Evolutionary conservation across 37 sponge, comb jelly and placozoan genomes (phyloP).

Genomic region (Axinella damicornis): DNA sequence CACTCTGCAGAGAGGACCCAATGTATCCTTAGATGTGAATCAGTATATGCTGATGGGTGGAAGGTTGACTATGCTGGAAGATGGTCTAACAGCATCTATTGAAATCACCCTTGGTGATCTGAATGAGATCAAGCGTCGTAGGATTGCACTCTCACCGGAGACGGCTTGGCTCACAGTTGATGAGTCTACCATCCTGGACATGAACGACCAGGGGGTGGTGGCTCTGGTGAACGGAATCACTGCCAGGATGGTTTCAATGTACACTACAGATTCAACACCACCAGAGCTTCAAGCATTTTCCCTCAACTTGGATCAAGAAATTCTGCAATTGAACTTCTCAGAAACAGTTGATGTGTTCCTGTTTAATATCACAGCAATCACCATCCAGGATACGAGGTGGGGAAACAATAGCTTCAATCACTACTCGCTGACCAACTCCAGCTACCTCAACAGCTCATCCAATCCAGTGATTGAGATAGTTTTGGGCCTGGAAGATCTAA

Average conservation of each 20-base stretch:
- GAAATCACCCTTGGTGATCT: conserved; percentile 75
- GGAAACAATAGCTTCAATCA: conserved; percentile 71
- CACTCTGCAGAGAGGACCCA: conserved; percentile 74
- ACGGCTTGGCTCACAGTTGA: conserved; percentile 81
- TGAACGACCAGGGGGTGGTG: conserved; percentile 66
- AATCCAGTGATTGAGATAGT: conserved; percentile 34
- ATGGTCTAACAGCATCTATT: conserved; percentile 63
- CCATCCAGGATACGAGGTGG: conserved; percentile 73
- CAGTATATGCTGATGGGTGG: conserved; percentile 81
- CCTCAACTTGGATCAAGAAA: conserved; percentile 65
- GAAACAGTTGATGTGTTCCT: conserved; percentile 76
- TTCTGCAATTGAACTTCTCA: conserved; percentile 71
- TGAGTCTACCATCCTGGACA: conserved; percentile 77
- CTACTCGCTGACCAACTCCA: conserved; percentile 66
- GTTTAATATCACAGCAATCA: conserved; percentile 76
- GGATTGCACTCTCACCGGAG: conserved; percentile 67
- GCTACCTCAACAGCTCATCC: conserved; percentile 41
- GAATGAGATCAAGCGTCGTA: conserved; percentile 85
- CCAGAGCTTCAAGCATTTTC: conserved; percentile 67
- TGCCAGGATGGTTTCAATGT: conserved; percentile 54
- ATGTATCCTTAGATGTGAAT: conserved; percentile 57
- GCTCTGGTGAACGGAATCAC: conserved; percentile 54
- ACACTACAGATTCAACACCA: conserved; percentile 73
- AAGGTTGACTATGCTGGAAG: conserved; percentile 56
- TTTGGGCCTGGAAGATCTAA: conserved; percentile 70